Evolutionary conservation across 2,113 vertebrate genomes (phyloP), one percentile per base, ranked within the genome.

Genomic region (Saguinus midas): DNA sequence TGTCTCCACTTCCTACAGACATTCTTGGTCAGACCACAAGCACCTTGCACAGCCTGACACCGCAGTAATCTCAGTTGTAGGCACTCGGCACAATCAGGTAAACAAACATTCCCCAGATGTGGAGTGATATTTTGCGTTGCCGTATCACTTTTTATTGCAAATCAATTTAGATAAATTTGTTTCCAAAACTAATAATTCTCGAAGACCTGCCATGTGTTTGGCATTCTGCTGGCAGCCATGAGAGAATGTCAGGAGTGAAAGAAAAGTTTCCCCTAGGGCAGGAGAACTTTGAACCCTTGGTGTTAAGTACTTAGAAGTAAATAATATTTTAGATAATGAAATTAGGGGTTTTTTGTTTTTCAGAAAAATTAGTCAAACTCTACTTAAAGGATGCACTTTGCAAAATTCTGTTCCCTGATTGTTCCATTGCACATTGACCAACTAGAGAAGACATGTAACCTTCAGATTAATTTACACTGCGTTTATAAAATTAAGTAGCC

Each of bases 21-120:
- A 98, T 1, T 98, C 98, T 25, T 99, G 99, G 98, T 98, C 99
- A 0, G 99, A 99, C 92, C 99, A 99, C 91, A 99, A 99, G 98
- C 98, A 98, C 76, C 29, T 98, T 2, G 45, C 98, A 0, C 98
- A 98, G 16, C 86, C 97, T 0, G 99, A 99, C 6, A 97, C 95
- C 0, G 98, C 98, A 2, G 61, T 94, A 25, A 96, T 99, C n/a
- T 95, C 98, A 0, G 82, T 97, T 0, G 91, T 97, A 1, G 99
- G 99, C 14, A 85, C 97, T 48, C 99, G 99, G 76, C 99, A 99
- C 96, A 97, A 98, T 86, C 99, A 98, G 98, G 98, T 98, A 96
- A n/a, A 4, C 45, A 1, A 16, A 6, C 1, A 2, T 14, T 48
- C 23, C 48, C 21, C 9, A 8, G 16, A 1, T 3, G 2, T 0